Percentiles rank a stretch among this genome's conserved stretches.
Conservation (phyloP, 1,140 invertebrate genomes). For the Yoshiicerus persimilis region DNA sequence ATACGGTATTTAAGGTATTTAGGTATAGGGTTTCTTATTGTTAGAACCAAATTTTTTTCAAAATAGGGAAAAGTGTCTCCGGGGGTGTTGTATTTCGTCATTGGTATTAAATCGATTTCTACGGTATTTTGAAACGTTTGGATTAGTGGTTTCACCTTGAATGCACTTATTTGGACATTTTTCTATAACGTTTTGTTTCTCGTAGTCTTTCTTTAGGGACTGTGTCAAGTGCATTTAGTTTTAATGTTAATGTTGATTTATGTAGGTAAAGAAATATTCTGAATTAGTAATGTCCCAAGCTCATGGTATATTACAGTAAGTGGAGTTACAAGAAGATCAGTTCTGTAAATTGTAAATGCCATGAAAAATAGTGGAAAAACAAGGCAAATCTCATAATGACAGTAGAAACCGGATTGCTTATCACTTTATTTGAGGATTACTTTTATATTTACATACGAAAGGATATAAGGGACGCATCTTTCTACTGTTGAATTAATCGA, state of each 20-base stretch:
- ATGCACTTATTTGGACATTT: neutral
- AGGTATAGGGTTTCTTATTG: too few relatives aligned
- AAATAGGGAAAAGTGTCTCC: too few relatives aligned
- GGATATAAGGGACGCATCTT: neutral
- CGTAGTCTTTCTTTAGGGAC: neutral
- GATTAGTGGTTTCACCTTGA: neutral
- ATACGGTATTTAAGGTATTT: too few relatives aligned
- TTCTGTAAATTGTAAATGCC: neutral
- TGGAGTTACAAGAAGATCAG: neutral
- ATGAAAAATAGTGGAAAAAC: neutral
- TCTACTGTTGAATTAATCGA: neutral
- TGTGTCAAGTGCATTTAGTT: neutral
- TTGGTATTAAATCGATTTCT: too few relatives aligned
- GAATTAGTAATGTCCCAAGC: neutral
- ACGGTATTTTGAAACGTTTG: too few relatives aligned
- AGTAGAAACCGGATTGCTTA: neutral
- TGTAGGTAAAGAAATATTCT: neutral
- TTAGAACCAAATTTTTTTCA: too few relatives aligned
- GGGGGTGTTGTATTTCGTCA: too few relatives aligned
- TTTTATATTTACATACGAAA: neutral
- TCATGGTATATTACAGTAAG: neutral
- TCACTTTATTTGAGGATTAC: neutral
- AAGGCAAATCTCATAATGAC: neutral
- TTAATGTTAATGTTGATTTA: neutral
- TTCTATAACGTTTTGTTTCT: neutral